Conservation (phyloP, 2,113 vertebrate species). For the Rhinopomastus cyanomelas region DNA sequence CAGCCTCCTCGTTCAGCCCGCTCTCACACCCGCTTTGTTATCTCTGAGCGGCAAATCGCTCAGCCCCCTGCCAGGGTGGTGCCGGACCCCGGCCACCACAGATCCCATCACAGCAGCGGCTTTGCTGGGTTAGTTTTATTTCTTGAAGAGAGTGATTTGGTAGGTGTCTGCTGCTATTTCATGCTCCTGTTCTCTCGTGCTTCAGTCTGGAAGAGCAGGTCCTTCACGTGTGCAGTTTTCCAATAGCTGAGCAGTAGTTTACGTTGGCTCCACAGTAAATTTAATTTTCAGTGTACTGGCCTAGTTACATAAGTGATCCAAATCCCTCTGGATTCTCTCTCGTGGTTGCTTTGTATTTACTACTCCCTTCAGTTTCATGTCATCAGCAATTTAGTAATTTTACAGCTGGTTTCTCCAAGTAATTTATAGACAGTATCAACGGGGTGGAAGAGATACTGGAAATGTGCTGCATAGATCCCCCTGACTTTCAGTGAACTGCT, state of each 20-base stretch:
- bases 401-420: conserved; percentile 47
- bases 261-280: background rate
- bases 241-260: conserved; percentile 43
- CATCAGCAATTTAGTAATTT: conserved; percentile 63
- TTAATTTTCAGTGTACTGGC: conserved; percentile 40
- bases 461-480: conserved; percentile 35
- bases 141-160: background rate
- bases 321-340: conserved; percentile 52
- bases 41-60: background rate
- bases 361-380: conserved; percentile 58
- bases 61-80: background rate
- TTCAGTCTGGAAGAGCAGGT: background rate
- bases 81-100: rapidly evolving
- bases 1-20: background rate
- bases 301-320: conserved; percentile 69
- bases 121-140: conserved; percentile 1
- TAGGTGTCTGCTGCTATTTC: background rate
- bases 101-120: rapidly evolving
- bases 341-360: conserved; percentile 70
- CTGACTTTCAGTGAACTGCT: conserved; percentile 1
- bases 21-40: background rate
- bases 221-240: conserved; percentile 11
- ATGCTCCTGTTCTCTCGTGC: background rate
- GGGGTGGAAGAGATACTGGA: conserved; percentile 32
- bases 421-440: conserved; percentile 61